Evolutionary conservation across 2,797 vertebrate species (phyloP).

Genomic region (Sylvilagus floridanus): DNA sequence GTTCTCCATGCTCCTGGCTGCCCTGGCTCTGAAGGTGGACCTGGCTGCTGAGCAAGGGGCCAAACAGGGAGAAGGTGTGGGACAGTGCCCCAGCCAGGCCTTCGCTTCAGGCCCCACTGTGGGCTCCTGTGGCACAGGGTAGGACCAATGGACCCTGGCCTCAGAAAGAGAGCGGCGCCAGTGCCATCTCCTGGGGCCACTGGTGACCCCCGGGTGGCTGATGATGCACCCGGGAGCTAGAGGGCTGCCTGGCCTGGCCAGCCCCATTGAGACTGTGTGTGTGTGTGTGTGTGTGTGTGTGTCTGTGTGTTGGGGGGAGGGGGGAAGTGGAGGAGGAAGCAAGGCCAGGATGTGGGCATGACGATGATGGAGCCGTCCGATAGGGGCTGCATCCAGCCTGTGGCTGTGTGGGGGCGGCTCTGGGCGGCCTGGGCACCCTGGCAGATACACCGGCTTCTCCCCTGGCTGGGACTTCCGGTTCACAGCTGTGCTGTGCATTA

Average conservation of each 20-base stretch:
- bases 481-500: not conserved
- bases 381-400: fast-evolving
- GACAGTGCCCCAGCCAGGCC: not conserved
- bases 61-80: not conserved
- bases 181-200: not conserved
- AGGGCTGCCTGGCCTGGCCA: not conserved
- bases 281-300: not conserved
- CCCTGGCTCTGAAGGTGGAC: not conserved
- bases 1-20: fast-evolving
- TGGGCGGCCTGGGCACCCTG: not conserved
- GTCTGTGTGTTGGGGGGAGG: no score
- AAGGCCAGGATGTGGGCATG: not conserved
- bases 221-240: fast-evolving
- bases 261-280: not conserved
- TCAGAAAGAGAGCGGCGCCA: not conserved
- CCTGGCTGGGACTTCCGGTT: not conserved
- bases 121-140: no score
- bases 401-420: not conserved
- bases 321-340: not conserved
- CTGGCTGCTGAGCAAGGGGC: not conserved
- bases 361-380: no score
- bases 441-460: not conserved
- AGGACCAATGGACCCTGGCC: no score
- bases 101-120: fast-evolving
- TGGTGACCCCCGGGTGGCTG: not conserved